These are phyloP conservation scores for Sesamia nonagrioides DNA, from an alignment of 1,140 invertebrate genomes.

Conservation along the genomic window DNA sequence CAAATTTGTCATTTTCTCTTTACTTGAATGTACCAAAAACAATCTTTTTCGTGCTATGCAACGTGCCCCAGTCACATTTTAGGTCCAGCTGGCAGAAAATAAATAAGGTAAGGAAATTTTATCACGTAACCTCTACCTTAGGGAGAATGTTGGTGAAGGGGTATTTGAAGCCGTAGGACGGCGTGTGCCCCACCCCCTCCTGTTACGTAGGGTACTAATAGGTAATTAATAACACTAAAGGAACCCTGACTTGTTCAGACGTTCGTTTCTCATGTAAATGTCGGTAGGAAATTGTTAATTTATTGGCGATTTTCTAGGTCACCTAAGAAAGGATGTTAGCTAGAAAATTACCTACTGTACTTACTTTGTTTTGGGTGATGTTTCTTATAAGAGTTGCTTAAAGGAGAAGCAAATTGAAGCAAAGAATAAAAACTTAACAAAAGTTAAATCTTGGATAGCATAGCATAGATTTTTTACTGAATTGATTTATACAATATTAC, in stretches of 20 bases:
- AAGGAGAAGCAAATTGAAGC: no score
- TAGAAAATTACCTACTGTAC: neutral
- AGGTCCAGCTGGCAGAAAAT: neutral
- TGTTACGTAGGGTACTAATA: constrained; percentile 25
- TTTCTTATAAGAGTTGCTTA: no score
- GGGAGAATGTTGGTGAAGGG: constrained; percentile 7
- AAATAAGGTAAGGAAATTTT: constrained; percentile 6
- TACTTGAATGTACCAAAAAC: no score
- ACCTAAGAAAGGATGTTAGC: no score
- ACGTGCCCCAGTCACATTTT: neutral
- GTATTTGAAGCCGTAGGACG: constrained; percentile 22
- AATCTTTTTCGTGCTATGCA: no score
- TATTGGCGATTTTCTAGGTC: constrained; percentile 10
- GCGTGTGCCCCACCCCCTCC: neutral
- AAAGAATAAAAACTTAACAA: no score
- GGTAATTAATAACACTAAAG: constrained; percentile 32
- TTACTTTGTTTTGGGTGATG: neutral
- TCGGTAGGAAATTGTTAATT: neutral
- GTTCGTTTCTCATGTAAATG: neutral
- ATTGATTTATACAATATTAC: no score
- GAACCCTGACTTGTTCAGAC: constrained; percentile 14
- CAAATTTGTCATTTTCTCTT: no score
- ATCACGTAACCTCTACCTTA: neutral
- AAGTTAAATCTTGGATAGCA: no score
- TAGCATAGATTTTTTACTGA: no score